Base-by-base conservation (phyloP, 2,797 vertebrate genomes). In the Eleutherodactylus coqui region DNA sequence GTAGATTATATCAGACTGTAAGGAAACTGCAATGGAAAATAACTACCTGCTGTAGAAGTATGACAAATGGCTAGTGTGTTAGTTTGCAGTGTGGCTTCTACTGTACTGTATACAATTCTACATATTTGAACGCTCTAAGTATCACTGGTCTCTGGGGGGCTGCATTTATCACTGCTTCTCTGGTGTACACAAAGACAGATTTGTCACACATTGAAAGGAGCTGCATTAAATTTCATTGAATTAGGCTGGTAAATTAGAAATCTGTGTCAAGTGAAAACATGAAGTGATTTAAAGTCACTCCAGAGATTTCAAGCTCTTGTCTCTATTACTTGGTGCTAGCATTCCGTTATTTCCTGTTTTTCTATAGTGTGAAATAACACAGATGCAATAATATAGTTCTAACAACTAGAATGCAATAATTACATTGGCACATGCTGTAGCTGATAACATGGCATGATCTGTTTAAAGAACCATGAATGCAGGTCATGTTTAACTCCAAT, bases 181-280 rank as follows among this genome's bases (percentile, higher is more conserved):
- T 72, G 27, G 64, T 32, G 41, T 82, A 72, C 70, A 53, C 49
- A 83, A 51, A 83, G 32, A 58, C 34, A 83, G 81, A 51, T 70
- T 83, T 83, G 70, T 82, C 79, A 53, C 79, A 70, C 45, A n/a
- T 64, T 82, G 79, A 69, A 82, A 29, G 34, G 29, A 70, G 32
- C 43, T 70, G 67, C 27, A 14, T 83, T 75, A 83, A 27, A 83
- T 72, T 72, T 83, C 27, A 43, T 58, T 72, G 69, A 83, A 83
- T 83, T 83, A 64, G 67, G 51, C 7, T 55, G 53, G 43, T 75
- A 72, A 83, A 83, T 83, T 55, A 83, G 53, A 83, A 83, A 83
- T 73, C 49, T 38, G 62, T 82, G 79, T 27, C 58, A 81, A 81
- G 45, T n/a, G 60, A 45, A 81, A 81, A 69, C 79, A 81, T 36